These are phyloP conservation scores for Geococcyx californianus DNA, from an alignment of 2,113 vertebrate species.

Conservation along the genomic window DNA sequence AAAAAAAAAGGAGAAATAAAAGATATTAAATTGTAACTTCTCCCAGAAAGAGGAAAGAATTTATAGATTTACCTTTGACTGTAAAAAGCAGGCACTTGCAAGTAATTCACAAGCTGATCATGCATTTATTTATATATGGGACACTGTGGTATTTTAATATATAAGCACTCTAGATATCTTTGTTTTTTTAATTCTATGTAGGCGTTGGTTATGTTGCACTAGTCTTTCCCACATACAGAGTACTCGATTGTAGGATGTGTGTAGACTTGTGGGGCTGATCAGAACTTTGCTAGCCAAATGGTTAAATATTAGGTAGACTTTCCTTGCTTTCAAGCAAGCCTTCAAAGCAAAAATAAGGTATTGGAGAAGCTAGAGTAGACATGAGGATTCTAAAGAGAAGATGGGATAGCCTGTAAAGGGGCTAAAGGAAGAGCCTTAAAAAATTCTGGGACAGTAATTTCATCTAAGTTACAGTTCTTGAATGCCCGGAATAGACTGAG, in stretches of 20 bases:
- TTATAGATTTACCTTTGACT: background rate
- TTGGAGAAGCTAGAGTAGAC: background rate
- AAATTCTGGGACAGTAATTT: background rate
- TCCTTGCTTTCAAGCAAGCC: background rate
- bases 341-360: background rate
- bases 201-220: background rate
- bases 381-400: background rate
- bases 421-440: background rate
- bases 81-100: background rate
- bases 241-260: background rate
- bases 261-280: background rate
- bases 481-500: background rate
- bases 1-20: slow-evolving; percentile 47
- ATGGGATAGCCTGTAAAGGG: background rate
- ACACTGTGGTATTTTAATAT: background rate
- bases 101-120: background rate
- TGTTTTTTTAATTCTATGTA: background rate
- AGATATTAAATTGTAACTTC: slow-evolving; percentile 62
- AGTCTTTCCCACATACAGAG: background rate
- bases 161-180: background rate
- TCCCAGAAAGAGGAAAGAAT: background rate
- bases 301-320: background rate
- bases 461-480: background rate
- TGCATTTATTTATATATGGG: background rate
- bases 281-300: background rate